Conservation (phyloP, 1,140 invertebrate genomes). For the Ptiloglossa arizonensis region DNA sequence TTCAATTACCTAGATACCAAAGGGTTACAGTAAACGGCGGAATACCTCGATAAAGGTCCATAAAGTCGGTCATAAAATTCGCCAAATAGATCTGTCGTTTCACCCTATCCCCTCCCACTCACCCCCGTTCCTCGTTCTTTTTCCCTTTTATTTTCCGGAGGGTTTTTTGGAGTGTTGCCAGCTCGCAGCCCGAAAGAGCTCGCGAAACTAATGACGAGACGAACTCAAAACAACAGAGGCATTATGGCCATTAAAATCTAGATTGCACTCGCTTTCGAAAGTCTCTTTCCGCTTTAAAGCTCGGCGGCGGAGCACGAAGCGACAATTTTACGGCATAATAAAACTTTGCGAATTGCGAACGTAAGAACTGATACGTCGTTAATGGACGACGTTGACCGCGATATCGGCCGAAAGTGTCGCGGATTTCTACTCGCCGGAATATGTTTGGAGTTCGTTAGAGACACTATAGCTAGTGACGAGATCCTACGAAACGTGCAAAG, state of each 20-base stretch:
- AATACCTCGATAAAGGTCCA: slow-evolving; percentile 18
- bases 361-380: slow-evolving; percentile 42
- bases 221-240: slow-evolving; percentile 58
- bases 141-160: background rate
- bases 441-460: background rate
- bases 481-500: background rate
- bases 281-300: slow-evolving; percentile 44
- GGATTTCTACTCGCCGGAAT: background rate
- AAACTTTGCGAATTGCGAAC: slow-evolving; percentile 42
- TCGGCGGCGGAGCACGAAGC: slow-evolving; percentile 19
- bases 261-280: slow-evolving; percentile 33
- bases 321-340: slow-evolving; percentile 51
- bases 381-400: slow-evolving; percentile 16
- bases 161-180: slow-evolving; percentile 43
- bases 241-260: slow-evolving; percentile 58
- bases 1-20: slow-evolving; percentile 1
- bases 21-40: background rate
- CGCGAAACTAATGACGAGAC: slow-evolving; percentile 58
- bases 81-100: background rate
- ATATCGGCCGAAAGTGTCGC: background rate
- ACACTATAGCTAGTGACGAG: no score
- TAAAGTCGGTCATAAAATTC: slow-evolving; percentile 40
- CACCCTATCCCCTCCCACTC: no score
- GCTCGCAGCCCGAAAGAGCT: slow-evolving; percentile 43
- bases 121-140: background rate